Percentiles rank a stretch among this genome's conserved stretches.
Evolutionary conservation across 37 sponge, comb jelly and placozoan species (phyloP).

Genomic region (Lycopodina hypogea): DNA sequence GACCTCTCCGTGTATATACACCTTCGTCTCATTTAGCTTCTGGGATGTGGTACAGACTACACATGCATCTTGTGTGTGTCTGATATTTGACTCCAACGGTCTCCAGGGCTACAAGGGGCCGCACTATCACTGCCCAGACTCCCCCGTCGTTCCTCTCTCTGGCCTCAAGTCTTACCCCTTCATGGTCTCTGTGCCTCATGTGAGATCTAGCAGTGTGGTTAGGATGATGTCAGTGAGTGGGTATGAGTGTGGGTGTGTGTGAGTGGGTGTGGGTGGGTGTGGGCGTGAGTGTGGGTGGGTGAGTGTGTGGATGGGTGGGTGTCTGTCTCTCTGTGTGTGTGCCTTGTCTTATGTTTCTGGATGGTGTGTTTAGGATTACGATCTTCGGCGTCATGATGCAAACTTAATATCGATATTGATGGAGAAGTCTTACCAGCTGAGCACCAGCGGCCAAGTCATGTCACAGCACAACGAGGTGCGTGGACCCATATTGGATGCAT

Average conservation of each 20-base stretch:
- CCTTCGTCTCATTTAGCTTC: slow-evolving; percentile 7
- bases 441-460: slow-evolving; percentile 11
- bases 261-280: too few species aligned
- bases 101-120: slow-evolving; percentile 55
- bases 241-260: too few species aligned
- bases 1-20: background rate
- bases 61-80: slow-evolving; percentile 22
- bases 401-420: slow-evolving; percentile 68
- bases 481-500: too few species aligned
- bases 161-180: slow-evolving; percentile 63
- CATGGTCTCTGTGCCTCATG: slow-evolving; percentile 55
- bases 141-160: slow-evolving; percentile 35
- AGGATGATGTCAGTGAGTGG: too few species aligned
- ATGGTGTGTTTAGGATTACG: slow-evolving; percentile 35
- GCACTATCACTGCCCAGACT: slow-evolving; percentile 41
- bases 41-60: slow-evolving; percentile 21
- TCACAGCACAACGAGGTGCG: slow-evolving; percentile 53
- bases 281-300: too few species aligned
- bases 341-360: background rate
- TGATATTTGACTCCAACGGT: slow-evolving; percentile 59
- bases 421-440: slow-evolving; percentile 8
- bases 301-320: too few species aligned
- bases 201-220: slow-evolving; percentile 5
- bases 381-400: slow-evolving; percentile 44
- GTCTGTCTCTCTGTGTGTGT: background rate